A percentile compares a stretch with the other conserved stretches of the same genome.
These are phyloP conservation scores for Chaetodon trifascialis DNA, from an alignment of 2,113 vertebrate genomes.

Conservation along the genomic window DNA sequence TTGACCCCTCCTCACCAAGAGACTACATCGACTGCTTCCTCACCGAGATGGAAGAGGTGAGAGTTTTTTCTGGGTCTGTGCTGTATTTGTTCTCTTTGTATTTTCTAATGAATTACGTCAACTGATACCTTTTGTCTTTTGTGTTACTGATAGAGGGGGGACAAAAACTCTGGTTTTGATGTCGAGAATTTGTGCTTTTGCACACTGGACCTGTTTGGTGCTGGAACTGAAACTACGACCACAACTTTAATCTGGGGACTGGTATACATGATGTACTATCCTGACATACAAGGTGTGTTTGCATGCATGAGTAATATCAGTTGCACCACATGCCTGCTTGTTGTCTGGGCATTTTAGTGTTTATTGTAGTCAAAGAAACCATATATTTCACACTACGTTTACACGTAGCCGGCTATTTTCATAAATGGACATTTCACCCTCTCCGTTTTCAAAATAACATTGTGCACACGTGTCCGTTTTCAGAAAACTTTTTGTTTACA, in stretches of 20 bases:
- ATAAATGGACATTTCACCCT: no score
- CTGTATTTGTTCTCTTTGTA: background rate
- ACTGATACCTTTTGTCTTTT: background rate
- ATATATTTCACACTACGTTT: no score
- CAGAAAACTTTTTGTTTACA: no score
- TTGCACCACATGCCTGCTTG: background rate
- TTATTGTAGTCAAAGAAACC: no score
- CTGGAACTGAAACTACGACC: slow-evolving; percentile 88
- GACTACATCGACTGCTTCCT: slow-evolving; percentile 90
- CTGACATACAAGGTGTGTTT: slow-evolving; percentile 85
- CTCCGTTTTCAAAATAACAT: no score
- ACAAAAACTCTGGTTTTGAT: slow-evolving; percentile 67
- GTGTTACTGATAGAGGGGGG: slow-evolving; percentile 33
- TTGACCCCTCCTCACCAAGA: slow-evolving; percentile 80
- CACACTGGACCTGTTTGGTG: slow-evolving; percentile 83
- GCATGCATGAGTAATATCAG: slow-evolving; percentile 55
- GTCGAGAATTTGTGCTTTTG: slow-evolving; percentile 77
- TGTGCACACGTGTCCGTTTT: no score
- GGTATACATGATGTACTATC: slow-evolving; percentile 85
- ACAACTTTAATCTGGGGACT: slow-evolving; percentile 87
- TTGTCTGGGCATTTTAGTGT: no score
- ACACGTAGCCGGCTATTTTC: no score
- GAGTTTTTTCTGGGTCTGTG: background rate
- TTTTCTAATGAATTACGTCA: background rate
- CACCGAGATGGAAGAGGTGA: slow-evolving; percentile 86